Conservation (phyloP, 2,113 vertebrate species). For the Tragulus kanchil region DNA sequence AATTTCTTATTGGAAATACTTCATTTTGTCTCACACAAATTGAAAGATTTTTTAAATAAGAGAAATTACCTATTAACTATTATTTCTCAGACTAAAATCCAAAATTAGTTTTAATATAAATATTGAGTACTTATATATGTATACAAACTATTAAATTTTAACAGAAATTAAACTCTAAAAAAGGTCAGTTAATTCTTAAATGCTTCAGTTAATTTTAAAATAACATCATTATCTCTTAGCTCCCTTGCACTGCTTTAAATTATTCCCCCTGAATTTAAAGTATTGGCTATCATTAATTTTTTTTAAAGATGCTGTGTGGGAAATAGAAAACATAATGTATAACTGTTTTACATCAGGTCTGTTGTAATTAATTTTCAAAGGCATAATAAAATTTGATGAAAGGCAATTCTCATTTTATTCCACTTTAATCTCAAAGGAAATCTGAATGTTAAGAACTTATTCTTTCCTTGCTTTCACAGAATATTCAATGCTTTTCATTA, state of each 20-base stretch:
- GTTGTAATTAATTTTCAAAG: slow-evolving; percentile 87
- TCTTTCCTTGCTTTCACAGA: not conserved
- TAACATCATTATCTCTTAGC: slow-evolving; percentile 82
- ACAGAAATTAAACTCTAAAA: slow-evolving; percentile 80
- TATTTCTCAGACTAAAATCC: slow-evolving; percentile 21
- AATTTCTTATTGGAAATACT: not conserved
- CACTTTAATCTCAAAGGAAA: slow-evolving; percentile 79
- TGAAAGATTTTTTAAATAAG: not conserved
- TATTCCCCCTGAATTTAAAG: slow-evolving; percentile 84
- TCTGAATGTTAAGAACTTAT: slow-evolving; percentile 30
- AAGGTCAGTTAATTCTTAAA: slow-evolving; percentile 84
- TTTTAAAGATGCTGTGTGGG: slow-evolving; percentile 69
- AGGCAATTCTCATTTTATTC: slow-evolving; percentile 77
- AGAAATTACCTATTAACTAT: slow-evolving; percentile 19
- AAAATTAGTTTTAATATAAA: slow-evolving; percentile 55
- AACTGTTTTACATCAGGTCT: slow-evolving; percentile 79
- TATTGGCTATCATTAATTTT: slow-evolving; percentile 84
- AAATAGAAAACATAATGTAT: slow-evolving; percentile 78
- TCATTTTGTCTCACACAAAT: not conserved
- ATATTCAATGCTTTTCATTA: slow-evolving; percentile 52
- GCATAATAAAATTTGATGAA: slow-evolving; percentile 83
- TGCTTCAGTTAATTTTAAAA: slow-evolving; percentile 87
- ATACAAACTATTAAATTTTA: slow-evolving; percentile 32
- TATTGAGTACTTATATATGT: not conserved
- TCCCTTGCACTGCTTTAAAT: slow-evolving; percentile 82